These are phyloP conservation scores for Phalacrocorax aristotelis DNA, from an alignment of 2,113 vertebrate genomes.

Conservation along the genomic window DNA sequence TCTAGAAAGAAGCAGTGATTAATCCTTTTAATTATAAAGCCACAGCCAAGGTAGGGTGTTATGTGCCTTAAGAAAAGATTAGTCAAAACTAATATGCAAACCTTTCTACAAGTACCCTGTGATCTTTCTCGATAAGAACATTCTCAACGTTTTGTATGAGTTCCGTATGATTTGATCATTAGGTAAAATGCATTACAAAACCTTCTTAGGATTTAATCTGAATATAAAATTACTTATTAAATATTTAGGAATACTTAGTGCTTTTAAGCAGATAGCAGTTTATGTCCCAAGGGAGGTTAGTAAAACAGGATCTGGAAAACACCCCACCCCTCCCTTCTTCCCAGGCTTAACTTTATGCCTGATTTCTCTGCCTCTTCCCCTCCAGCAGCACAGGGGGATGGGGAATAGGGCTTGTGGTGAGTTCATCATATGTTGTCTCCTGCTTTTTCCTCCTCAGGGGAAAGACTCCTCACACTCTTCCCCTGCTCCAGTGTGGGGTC, in stretches of 20 bases:
- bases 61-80: not conserved
- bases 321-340: not conserved
- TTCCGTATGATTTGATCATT: slow-evolving; percentile 35
- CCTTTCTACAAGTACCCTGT: not conserved
- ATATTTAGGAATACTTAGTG: slow-evolving; percentile 67
- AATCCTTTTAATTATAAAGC: not conserved
- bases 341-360: not conserved
- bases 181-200: slow-evolving; percentile 49
- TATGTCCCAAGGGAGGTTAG: not conserved
- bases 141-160: not conserved
- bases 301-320: slow-evolving; percentile 45
- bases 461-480: not conserved
- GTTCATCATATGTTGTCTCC: not conserved
- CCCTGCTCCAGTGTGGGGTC: not conserved
- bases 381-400: not conserved
- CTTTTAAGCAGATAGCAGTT: slow-evolving; percentile 69
- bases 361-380: not conserved
- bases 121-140: not conserved
- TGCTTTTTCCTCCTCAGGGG: not conserved
- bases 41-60: not conserved
- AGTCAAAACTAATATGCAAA: not conserved
- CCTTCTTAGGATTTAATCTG: slow-evolving; percentile 1
- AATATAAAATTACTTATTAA: slow-evolving; percentile 46
- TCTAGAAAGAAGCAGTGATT: not conserved
- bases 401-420: not conserved